Evolutionary conservation across 2,113 vertebrate species (phyloP).

Genomic region (Corythaixoides concolor): DNA sequence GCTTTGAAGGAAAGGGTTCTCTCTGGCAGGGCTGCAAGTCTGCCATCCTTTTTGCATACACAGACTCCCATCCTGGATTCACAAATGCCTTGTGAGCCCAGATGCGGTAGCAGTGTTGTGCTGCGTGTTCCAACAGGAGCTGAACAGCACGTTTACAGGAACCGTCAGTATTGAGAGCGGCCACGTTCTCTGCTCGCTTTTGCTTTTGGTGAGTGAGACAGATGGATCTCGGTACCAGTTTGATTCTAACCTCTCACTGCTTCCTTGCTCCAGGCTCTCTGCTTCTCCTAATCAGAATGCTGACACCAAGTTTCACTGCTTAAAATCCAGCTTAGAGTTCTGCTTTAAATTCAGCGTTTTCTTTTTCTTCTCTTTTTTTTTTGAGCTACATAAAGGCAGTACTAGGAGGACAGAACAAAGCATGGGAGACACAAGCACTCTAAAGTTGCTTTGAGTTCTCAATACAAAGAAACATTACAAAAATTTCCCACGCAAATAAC

Average conservation of each 20-base stretch:
- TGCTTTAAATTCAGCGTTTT: slow-evolving; percentile 1
- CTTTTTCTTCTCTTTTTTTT: background rate
- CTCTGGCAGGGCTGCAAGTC: slow-evolving; percentile 16
- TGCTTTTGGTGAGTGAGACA: background rate
- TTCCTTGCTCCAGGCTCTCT: background rate
- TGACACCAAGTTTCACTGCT: background rate
- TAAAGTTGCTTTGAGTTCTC: background rate
- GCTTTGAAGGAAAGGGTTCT: slow-evolving; percentile 51
- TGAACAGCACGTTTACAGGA: background rate
- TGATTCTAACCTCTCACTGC: background rate
- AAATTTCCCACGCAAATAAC: background rate
- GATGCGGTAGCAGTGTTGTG: background rate
- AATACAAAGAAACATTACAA: slow-evolving; percentile 8
- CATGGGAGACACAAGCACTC: background rate
- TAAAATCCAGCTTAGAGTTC: background rate
- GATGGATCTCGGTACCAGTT: background rate
- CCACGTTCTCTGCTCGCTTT: background rate
- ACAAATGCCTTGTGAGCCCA: background rate
- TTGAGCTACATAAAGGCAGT: background rate
- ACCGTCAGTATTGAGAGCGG: background rate
- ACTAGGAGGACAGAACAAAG: background rate
- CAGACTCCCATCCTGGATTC: background rate
- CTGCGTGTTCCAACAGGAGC: background rate
- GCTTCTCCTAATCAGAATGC: background rate
- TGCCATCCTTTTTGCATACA: slow-evolving; percentile 19